Percentiles rank a stretch among this genome's conserved stretches.
phyloP scores from a whole-genome alignment of 2,888 invertebrate genomes.

The Autographa gamma region DNA sequence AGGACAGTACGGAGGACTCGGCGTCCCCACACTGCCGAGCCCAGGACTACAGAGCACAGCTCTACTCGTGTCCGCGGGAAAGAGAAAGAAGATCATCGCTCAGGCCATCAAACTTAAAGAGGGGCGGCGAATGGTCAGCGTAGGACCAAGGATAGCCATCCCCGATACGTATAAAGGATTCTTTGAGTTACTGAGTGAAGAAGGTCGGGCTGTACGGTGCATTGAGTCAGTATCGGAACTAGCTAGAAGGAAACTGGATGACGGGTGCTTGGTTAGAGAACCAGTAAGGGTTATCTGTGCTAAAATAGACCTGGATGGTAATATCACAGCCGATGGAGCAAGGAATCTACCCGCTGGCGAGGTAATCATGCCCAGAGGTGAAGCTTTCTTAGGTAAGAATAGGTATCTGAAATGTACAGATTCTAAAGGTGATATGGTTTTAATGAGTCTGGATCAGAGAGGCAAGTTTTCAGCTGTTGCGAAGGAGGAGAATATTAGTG shows the following conservation, averaged over 20 bases:
- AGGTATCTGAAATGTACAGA: slow-evolving; percentile 96
- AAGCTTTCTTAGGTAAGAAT: slow-evolving; percentile 91
- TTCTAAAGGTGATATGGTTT: slow-evolving; percentile 94
- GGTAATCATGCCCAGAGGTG: slow-evolving; percentile 93
- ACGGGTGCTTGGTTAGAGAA: slow-evolving; percentile 94
- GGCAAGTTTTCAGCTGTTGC: slow-evolving; percentile 98
- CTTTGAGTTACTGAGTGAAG: slow-evolving; percentile 98
- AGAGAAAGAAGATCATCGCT: slow-evolving; percentile 95
- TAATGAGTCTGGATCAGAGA: slow-evolving; percentile 95
- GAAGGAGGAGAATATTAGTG: slow-evolving; percentile 97
- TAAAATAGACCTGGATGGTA: slow-evolving; percentile 90
- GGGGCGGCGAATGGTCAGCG: slow-evolving; percentile 94
- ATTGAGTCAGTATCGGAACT: slow-evolving; percentile 96
- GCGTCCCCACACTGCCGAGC: slow-evolving; percentile 95
- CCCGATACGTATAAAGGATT: slow-evolving; percentile 97
- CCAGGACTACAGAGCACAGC: slow-evolving; percentile 96
- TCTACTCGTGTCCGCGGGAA: slow-evolving; percentile 94
- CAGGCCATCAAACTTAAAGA: slow-evolving; percentile 97
- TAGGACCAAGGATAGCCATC: slow-evolving; percentile 95
- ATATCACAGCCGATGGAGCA: slow-evolving; percentile 91
- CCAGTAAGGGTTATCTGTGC: slow-evolving; percentile 92
- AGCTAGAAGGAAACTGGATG: slow-evolving; percentile 92
- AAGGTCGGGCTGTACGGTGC: slow-evolving; percentile 96
- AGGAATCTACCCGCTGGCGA: slow-evolving; percentile 95
- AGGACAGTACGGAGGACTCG: slow-evolving; percentile 97